These are phyloP conservation scores for Spheniscus mendiculus DNA, from an alignment of 2,113 vertebrate genomes.

Conservation along the genomic window DNA sequence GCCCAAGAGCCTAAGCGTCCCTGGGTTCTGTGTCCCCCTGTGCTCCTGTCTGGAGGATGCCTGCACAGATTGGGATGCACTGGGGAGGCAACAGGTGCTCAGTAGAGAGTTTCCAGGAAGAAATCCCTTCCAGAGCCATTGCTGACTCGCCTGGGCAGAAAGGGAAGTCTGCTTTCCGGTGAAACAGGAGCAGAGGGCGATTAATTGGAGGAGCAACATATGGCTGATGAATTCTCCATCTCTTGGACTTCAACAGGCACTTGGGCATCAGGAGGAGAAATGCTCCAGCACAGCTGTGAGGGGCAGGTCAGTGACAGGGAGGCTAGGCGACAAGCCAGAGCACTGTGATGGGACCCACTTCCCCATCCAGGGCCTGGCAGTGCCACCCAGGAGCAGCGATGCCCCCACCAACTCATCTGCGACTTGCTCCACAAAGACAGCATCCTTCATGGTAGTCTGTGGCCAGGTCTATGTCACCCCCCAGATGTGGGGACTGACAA, in stretches of 20 bases:
- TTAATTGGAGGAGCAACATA: not conserved
- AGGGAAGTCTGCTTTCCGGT: not conserved
- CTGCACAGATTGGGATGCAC: rapidly evolving
- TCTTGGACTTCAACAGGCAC: not conserved
- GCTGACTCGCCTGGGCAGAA: not conserved
- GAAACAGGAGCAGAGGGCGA: not conserved
- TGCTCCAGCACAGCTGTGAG: not conserved
- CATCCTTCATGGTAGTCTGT: not conserved
- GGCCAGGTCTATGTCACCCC: rapidly evolving
- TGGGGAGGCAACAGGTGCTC: not conserved
- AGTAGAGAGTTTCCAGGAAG: not conserved
- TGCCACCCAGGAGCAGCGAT: not conserved
- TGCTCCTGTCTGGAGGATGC: too few species aligned
- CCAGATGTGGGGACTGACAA: not conserved
- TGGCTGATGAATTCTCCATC: not conserved
- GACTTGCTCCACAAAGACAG: not conserved
- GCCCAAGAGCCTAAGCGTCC: rapidly evolving
- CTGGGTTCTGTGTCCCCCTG: too few species aligned
- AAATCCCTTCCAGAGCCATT: not conserved
- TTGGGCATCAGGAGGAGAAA: not conserved
- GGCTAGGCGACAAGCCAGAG: not conserved
- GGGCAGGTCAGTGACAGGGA: not conserved
- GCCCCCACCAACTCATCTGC: not conserved
- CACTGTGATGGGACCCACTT: not conserved
- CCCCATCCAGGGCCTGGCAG: not conserved